Evolutionary conservation across 2,888 invertebrate species (phyloP), one percentile per base, ranked within the genome.

Genomic region (Machimus rusticus): DNA sequence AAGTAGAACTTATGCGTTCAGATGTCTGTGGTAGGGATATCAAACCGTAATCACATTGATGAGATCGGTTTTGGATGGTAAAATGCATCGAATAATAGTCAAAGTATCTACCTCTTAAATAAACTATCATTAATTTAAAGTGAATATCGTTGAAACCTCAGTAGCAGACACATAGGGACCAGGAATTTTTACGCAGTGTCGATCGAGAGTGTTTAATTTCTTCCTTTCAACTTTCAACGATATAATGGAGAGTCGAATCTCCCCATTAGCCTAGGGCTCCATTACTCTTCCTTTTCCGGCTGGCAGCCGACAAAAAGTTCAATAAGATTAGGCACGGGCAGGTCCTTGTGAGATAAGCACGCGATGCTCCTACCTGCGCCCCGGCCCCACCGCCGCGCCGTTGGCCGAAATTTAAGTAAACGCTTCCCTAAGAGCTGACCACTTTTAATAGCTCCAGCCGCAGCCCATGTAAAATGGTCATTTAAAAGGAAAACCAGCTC

Each of bases 401-500:
- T 16, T 9, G 14, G 43, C 31, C 6, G 4, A 85, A 74, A 31
- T 74, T 74, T 85, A 28, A 74, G 85, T 85, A 85, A 85, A 85
- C 85, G 85, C 23, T 74, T 85, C 19, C 85, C 46, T 85, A 85
- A 85, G 74, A 85, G 85, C 37, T 39, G 39, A 19, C 85, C 85
- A 85, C 74, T 85, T 85, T 85, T 74, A 74, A 74, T 46, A 85
- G 46, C 43, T 74, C 28, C 74, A 19, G 43, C 85, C 84, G 39
- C 84, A 84, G 51, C 74, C 84, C 85, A 74, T 85, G 85, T 85
- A 85, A 66, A 85, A 85, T 85, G 85, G 85, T 85, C 66, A 85
- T 85, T 85, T 74, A 46, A 85, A 85, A 85, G 74, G 85, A 85
- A 39, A 85, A 85, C 28, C 74, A 74, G 85, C 34, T 74, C 74